Evolutionary conservation across 2,888 invertebrate species (phyloP).

Genomic region (Melanotus villosus): DNA sequence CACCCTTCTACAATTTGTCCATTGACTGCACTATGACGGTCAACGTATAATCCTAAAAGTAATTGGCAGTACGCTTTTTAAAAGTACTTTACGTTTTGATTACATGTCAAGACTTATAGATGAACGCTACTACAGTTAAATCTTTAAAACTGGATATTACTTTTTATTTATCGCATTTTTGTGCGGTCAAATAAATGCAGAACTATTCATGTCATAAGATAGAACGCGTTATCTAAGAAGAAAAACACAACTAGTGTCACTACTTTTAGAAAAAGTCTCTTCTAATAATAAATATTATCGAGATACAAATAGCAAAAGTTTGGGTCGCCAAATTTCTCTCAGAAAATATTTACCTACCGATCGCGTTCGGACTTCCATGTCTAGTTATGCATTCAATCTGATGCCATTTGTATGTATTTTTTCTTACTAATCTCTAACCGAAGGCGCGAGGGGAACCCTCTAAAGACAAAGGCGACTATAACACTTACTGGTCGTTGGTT

Average conservation of each 20-base stretch:
- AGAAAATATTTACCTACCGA: not conserved
- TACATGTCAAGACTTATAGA: slow-evolving; percentile 44
- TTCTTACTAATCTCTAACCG: slow-evolving; percentile 55
- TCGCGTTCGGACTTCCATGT: slow-evolving; percentile 11
- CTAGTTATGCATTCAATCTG: slow-evolving; percentile 30
- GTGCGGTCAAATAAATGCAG: slow-evolving; percentile 35
- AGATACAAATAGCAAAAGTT: no score
- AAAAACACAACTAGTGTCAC: not conserved
- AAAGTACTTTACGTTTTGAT: slow-evolving; percentile 46
- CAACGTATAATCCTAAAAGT: slow-evolving; percentile 54
- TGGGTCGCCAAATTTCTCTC: slow-evolving; percentile 3
- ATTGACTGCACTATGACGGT: slow-evolving; percentile 37
- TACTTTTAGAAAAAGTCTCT: not conserved
- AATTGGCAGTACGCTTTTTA: slow-evolving; percentile 67
- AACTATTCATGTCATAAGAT: slow-evolving; percentile 42
- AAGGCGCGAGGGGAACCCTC: slow-evolving; percentile 61
- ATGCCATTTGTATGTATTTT: slow-evolving; percentile 15
- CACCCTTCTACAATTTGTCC: slow-evolving; percentile 65
- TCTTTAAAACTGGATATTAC: slow-evolving; percentile 41
- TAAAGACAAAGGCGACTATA: slow-evolving; percentile 65
- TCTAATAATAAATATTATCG: no score
- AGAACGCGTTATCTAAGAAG: slow-evolving; percentile 21
- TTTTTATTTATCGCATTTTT: slow-evolving; percentile 35
- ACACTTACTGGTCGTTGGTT: slow-evolving; percentile 66
- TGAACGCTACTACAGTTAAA: slow-evolving; percentile 43